These are phyloP conservation scores for Phataginus tricuspis DNA, from an alignment of 2,797 vertebrate species.

Conservation along the genomic window DNA sequence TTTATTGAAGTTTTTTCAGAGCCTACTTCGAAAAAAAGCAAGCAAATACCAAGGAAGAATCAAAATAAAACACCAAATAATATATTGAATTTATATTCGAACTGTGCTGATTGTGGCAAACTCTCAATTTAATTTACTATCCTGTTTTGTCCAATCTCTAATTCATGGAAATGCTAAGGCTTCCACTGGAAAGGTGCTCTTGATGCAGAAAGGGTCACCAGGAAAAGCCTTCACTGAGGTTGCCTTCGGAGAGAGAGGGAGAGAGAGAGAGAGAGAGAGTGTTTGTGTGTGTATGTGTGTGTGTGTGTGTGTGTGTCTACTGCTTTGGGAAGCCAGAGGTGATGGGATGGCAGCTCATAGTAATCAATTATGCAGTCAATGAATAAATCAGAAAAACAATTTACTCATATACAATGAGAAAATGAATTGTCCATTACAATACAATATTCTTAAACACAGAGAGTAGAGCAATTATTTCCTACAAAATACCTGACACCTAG, in stretches of 20 bases:
- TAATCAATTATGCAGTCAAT: neutral
- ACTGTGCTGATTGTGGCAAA: neutral
- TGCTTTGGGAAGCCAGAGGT: neutral
- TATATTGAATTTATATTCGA: neutral
- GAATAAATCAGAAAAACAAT: neutral
- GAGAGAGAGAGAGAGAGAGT: neutral
- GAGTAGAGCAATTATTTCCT: neutral
- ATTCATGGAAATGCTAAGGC: neutral
- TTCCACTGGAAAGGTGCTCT: neutral
- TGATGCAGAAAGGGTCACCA: neutral
- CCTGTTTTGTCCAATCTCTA: neutral
- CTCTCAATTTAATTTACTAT: slow-evolving; percentile 34
- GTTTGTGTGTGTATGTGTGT: neutral
- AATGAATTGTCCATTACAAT: neutral
- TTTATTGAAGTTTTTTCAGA: neutral
- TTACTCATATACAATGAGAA: neutral
- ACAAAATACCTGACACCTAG: neutral
- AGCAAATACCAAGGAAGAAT: slow-evolving; percentile 21
- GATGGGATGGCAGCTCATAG: neutral
- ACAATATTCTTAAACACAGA: neutral
- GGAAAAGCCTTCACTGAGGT: neutral
- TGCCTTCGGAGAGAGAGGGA: too few relatives aligned
- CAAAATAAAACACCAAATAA: neutral
- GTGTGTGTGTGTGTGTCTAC: neutral
- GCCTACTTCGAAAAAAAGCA: neutral